Base-by-base conservation (phyloP, 2,888 invertebrate species). In the Zeuzera pyrina region DNA sequence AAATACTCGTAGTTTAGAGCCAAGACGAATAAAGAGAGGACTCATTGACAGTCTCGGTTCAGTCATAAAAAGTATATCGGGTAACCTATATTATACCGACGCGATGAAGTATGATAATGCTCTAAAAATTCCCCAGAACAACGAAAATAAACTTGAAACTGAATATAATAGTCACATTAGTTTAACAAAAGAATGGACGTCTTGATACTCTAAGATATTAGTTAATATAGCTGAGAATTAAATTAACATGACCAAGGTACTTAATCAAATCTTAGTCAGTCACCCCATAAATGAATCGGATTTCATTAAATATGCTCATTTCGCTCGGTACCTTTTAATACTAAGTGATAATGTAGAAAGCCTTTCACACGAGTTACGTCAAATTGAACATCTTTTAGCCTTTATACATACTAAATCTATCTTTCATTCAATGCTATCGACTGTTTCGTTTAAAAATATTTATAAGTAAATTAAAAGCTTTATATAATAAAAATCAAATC, bases 141-240 rank as follows among this genome's bases (percentile, higher is more conserved):
- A 44, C 23, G 33, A 47, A 31, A 16, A 43, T 27, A 38, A 43
- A 34, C 10, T 43, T 22, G 28, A 21, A 7, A 25, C 29, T 2
- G 44, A 45, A 33, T 37, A 43, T 21, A 49, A 51, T 29, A 41
- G 31, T 8, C 43, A 43, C 24, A 29, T 46, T 3, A 45, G 43
- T 35, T n/a, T 49, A 13, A 43, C 14, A 28, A 47, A 43, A 24
- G 33, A 48, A 12, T 48, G 36, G 39, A 35, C 33, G 19, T 14
- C 27, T 3, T 26, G 41, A 21, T 25, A 39, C 29, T 16, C 29
- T 7, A 24, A 38, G 2, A 15, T 40, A 23, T 4, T 45, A 31
- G 10, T 10, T 16, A 32, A 34, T 6, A 22, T 44, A 13, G 14
- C 29, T 13, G 12, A 32, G 5, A 47, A 45, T 30, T 43, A 49